These are phyloP conservation scores for Tragelaphus strepsiceros DNA, from an alignment of 2,113 vertebrate species.

Conservation along the genomic window DNA sequence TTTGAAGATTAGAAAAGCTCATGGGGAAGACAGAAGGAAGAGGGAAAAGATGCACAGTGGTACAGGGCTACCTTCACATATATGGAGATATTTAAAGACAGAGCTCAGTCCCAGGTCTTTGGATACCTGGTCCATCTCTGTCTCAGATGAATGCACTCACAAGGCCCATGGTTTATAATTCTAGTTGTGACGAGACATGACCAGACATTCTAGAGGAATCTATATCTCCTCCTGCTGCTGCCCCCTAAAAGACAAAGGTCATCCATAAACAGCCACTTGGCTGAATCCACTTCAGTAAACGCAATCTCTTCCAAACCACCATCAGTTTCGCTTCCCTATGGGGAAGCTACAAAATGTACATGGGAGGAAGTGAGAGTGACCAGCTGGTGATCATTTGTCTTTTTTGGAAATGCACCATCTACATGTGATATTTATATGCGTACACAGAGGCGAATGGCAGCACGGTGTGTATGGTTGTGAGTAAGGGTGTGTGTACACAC, in stretches of 20 bases:
- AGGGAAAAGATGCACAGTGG: neutral
- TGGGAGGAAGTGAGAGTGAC: slow-evolving; percentile 67
- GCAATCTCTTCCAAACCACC: slow-evolving; percentile 39
- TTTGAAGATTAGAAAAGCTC: slow-evolving; percentile 34
- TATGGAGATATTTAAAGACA: neutral
- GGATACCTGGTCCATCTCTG: neutral
- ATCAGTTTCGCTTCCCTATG: slow-evolving; percentile 58
- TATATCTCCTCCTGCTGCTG: slow-evolving; percentile 29
- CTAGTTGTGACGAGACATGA: neutral
- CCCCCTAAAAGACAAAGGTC: slow-evolving; percentile 42
- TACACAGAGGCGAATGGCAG: neutral
- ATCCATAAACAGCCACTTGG: slow-evolving; percentile 52
- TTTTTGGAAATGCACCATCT: slow-evolving; percentile 27
- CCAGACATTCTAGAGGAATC: neutral
- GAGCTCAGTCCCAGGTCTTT: neutral
- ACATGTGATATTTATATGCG: neutral
- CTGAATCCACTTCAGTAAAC: slow-evolving; percentile 56
- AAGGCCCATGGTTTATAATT: neutral
- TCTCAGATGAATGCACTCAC: neutral
- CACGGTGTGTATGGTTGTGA: neutral
- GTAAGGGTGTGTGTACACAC: too few relatives aligned
- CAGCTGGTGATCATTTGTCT: slow-evolving; percentile 28
- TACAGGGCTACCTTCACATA: neutral
- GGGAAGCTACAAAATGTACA: slow-evolving; percentile 66
- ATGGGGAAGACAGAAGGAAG: neutral